Conservation (phyloP, 2,113 vertebrate genomes). For the Zosterops lateralis region DNA sequence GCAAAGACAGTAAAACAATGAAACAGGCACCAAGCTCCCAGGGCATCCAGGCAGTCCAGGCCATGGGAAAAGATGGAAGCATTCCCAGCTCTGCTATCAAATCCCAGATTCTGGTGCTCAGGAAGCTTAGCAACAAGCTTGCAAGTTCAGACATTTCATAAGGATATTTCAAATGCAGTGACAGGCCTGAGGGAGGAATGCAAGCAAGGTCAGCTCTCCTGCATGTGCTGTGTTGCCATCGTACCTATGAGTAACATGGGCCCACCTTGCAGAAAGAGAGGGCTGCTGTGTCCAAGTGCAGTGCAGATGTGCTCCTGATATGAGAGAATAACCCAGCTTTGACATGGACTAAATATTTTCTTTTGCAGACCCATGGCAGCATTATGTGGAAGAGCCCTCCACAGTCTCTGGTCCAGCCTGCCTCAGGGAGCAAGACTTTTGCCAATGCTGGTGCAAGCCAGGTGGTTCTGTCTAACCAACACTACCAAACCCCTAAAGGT, state of each 20-base stretch:
- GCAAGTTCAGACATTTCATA: not conserved
- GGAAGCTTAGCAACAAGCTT: not conserved
- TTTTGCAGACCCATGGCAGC: not conserved
- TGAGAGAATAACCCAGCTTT: not conserved
- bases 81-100: not conserved
- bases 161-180: not conserved
- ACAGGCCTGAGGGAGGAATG: not conserved
- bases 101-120: not conserved
- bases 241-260: not conserved
- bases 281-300: not conserved
- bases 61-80: not conserved
- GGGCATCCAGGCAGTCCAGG: not conserved
- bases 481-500: not conserved
- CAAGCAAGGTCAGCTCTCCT: not conserved
- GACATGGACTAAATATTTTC: not conserved
- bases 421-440: not conserved
- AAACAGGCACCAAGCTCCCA: not conserved
- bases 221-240: rapidly evolving
- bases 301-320: not conserved
- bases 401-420: not conserved
- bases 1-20: not conserved
- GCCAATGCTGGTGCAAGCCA: not conserved
- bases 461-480: not conserved
- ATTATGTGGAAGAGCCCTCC: not conserved
- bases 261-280: not conserved